A percentile compares a stretch with the other conserved stretches of the same genome.
These are phyloP conservation scores for Apamea epomidion DNA, from an alignment of 2,888 invertebrate genomes.

Conservation along the genomic window DNA sequence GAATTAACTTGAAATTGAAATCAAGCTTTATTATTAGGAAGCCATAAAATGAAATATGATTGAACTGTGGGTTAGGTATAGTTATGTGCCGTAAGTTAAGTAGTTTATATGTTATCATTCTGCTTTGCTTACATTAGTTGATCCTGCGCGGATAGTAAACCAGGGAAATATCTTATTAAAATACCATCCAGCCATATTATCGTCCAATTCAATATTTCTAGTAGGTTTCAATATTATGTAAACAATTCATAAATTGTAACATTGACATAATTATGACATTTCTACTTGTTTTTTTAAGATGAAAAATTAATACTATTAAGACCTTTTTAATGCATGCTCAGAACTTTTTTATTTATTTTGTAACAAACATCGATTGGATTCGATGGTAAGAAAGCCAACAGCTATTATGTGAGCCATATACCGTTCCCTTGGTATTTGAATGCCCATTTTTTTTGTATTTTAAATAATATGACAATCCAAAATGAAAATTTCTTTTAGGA, in stretches of 20 bases:
- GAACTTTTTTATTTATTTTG: conserved; percentile 22
- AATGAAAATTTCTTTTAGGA: conserved; percentile 7
- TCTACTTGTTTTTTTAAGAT: conserved; percentile 38
- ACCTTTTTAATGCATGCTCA: conserved; percentile 50
- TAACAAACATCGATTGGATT: conserved; percentile 15
- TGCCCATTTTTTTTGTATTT: not conserved
- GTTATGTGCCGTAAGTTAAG: conserved; percentile 15
- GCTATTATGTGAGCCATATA: conserved; percentile 17
- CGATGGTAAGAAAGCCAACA: conserved; percentile 21
- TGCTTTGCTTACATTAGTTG: conserved; percentile 57
- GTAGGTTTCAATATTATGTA: conserved; percentile 51
- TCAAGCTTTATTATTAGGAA: conserved; percentile 71
- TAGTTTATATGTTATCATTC: conserved; percentile 30
- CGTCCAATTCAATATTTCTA: conserved; percentile 31
- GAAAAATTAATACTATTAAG: conserved; percentile 27
- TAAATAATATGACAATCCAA: not conserved
- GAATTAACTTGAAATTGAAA: conserved; percentile 63
- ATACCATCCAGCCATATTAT: conserved; percentile 79
- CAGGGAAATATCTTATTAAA: conserved; percentile 73
- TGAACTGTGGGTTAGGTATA: conserved; percentile 39
- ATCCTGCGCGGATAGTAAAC: conserved; percentile 75
- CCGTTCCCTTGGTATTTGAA: conserved; percentile 20
- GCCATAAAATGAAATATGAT: conserved; percentile 63
- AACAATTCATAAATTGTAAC: conserved; percentile 47
- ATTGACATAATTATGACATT: conserved; percentile 58